Base-by-base conservation (phyloP, 2,888 invertebrate species). In the Listrodromus nycthemerus region DNA sequence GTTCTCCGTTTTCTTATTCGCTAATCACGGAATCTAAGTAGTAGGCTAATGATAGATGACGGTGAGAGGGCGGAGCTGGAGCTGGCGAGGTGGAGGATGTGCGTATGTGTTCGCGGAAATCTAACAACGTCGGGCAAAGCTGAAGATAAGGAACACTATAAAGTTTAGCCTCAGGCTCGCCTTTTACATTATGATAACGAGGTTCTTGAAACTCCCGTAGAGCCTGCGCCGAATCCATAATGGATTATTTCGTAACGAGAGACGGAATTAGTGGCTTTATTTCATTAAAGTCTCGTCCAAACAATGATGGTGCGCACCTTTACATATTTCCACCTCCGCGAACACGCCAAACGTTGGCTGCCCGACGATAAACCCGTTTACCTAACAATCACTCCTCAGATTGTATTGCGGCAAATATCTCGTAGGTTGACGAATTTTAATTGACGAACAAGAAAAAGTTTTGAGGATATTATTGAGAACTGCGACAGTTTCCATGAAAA, bases 161-260 rank as follows among this genome's bases (percentile, higher is more conserved):
- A 82, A 73, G 61, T 52, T 78, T 24, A 82, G 67, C 77, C 82
- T 69, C 45, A 24, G 82, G 73, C 50, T 78, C 30, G 61, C 58
- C 41, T 73, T 50, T 41, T 61, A 45, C 61, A 27, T 66, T 48
- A 48, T 73, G 67, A 73, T 73, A 77, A 73, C 58, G 71, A 73
- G 52, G 30, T 33, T 33, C 45, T 66, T 55, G 65, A 19, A 73
- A 52, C 66, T 33, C 52, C 58, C 41, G 48, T 21, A n/a, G 45
- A 61, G 6, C 7, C 37, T 70, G 50, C 55, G 27, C 52, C 69
- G 27, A 45, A 63, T 52, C 58, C 61, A n/a, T 27, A 37, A 58
- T 75, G 66, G 76, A 82, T 63, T 69, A 78, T 74, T 82, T 27
- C 16, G 58, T 61, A 2, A 2, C 1, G 16, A 1, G 27, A 4